A percentile compares a stretch with the other conserved stretches of the same genome.
Conservation (phyloP, 2,797 vertebrate species). For the Sebastes reedi region DNA sequence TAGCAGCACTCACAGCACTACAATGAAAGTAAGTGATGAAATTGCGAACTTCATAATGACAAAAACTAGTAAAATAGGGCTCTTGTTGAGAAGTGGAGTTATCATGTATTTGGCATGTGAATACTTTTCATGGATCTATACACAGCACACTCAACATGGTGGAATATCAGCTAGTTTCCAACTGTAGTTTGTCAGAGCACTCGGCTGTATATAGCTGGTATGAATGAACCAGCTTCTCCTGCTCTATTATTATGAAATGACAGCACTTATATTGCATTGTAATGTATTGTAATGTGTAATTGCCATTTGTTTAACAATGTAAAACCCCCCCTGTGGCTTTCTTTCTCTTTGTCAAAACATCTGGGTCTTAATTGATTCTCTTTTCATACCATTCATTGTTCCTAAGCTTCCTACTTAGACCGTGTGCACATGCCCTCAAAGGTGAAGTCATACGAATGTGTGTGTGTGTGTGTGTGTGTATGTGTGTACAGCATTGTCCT, state of each 20-base stretch:
- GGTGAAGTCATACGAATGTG: conserved; percentile 33
- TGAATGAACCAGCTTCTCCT: conserved; percentile 34
- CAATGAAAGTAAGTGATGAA: neutral
- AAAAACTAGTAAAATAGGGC: neutral
- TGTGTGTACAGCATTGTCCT: conserved; percentile 27
- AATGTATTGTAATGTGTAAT: conserved; percentile 32
- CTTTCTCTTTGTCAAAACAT: conserved; percentile 64
- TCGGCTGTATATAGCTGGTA: conserved; percentile 21
- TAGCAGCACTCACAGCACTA: neutral
- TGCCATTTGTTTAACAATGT: conserved; percentile 47
- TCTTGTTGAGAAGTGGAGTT: neutral
- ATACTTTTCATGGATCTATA: neutral
- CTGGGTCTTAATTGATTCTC: conserved; percentile 57
- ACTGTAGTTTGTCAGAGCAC: neutral
- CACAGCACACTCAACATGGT: neutral
- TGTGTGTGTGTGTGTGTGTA: neutral
- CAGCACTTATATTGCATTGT: conserved; percentile 38
- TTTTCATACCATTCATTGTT: conserved; percentile 28
- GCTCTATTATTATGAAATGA: conserved; percentile 29
- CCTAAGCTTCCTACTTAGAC: conserved; percentile 45
- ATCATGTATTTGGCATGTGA: neutral
- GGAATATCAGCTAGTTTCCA: neutral
- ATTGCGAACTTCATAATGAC: neutral
- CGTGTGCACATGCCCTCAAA: conserved; percentile 30
- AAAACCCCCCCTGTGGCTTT: neutral